These are phyloP conservation scores for Hydriomena furcata DNA, from an alignment of 2,888 invertebrate genomes.

Conservation along the genomic window DNA sequence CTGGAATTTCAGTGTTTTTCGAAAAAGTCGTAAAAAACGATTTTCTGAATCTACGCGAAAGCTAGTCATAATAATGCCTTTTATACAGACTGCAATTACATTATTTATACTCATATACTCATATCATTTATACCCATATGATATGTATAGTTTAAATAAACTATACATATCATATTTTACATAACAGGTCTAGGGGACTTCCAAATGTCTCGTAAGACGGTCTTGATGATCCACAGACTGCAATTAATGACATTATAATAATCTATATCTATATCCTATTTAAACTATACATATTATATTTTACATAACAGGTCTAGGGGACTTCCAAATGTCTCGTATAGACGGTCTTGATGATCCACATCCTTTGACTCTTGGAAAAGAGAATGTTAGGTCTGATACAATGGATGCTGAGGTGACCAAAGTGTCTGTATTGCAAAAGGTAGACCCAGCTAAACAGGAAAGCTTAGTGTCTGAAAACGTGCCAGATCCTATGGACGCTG, in stretches of 20 bases:
- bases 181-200: constrained; percentile 97
- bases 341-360: constrained; percentile 88
- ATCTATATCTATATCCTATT: no score
- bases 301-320: constrained; percentile 96
- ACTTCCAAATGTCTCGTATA: constrained; percentile 95
- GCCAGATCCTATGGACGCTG: constrained; percentile 96
- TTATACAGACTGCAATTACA: no score
- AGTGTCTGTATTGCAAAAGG: constrained; percentile 80
- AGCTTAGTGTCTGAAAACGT: constrained; percentile 90
- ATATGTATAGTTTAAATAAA: no score
- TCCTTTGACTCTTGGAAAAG: constrained; percentile 81
- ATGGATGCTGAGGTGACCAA: constrained; percentile 67
- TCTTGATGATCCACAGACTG: constrained; percentile 88
- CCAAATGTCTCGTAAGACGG: constrained; percentile 91
- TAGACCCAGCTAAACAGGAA: constrained; percentile 88
- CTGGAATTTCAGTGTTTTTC: no score
- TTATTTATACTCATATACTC: no score
- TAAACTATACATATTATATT: no score
- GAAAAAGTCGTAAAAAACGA: no score
- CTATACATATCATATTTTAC: no score
- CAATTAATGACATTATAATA: no score
- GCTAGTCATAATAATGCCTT: no score
- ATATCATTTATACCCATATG: no score
- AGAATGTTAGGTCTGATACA: constrained; percentile 66
- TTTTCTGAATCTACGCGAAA: no score